Base-by-base conservation (phyloP, 1,140 invertebrate species). In the Pomacea maculata region DNA sequence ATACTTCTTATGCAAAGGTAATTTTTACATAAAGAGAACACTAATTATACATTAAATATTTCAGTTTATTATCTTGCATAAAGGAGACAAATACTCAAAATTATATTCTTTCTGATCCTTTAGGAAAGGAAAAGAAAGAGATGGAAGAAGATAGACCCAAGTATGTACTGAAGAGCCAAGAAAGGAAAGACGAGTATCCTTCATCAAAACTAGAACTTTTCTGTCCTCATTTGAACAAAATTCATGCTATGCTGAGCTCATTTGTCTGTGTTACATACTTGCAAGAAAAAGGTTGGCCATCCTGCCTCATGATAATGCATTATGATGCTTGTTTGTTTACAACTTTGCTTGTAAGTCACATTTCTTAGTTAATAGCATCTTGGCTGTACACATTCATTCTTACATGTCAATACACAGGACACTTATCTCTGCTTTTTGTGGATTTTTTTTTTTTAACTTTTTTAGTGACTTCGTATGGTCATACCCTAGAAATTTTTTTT, bases 111-210 rank as follows among this genome's bases (percentile, higher is more conserved):
- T 45, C 34, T 45, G 34, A 4, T 2, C 34, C 34, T 45, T 45
- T 45, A 45, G 34, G 34, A 45, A 76, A 70, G 25, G 82, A 84
- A 34, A 80, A 85, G 17, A 83, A 83, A 65, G 79, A 82, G 61
- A 70, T 75, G 17, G 77, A 76, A 25, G 79, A 64, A n/a, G 80
- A 85, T 34, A 25, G 74, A n/a, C 84, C 86, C 34, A 82, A 83
- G 61, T 89, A 86, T 76, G 80, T 84, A 14, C 83, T 89, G 19
- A 88, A 88, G 75, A 75, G 83, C 76, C 79, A 85, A 72, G 77
- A 85, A 68, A 82, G 83, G 72, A 61, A 83, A 75, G 85, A 87
- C 81, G 80, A 85, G 87, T 89, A 89, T 89, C 88, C 87, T 89
- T 89, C 74, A 78, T 6, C 21, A 64, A 54, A 25, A 11, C 45